phyloP scores from a whole-genome alignment of 2,797 vertebrate species.

The Smutsia gigantea region DNA sequence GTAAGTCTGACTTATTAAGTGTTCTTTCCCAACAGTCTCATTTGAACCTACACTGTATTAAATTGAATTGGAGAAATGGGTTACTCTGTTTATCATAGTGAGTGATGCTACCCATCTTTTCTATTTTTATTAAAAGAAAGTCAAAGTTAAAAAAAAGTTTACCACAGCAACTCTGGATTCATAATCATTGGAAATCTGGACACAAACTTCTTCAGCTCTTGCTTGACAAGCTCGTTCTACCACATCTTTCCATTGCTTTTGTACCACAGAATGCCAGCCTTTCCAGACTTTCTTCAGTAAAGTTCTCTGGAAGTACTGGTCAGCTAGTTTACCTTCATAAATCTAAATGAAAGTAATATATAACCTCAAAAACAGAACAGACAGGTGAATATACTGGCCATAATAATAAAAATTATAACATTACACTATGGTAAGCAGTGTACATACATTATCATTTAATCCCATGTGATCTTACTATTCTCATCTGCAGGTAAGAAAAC shows the following conservation, averaged over 20 bases:
- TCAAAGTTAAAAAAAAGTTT: constrained; percentile 61
- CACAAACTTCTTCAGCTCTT: constrained; percentile 93
- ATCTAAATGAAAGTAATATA: constrained; percentile 74
- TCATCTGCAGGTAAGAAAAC: background rate
- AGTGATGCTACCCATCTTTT: background rate
- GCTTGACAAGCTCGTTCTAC: constrained; percentile 93
- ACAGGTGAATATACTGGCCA: background rate
- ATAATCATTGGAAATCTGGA: constrained; percentile 91
- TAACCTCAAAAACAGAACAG: constrained; percentile 3
- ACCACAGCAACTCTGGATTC: constrained; percentile 93
- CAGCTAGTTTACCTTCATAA: constrained; percentile 88
- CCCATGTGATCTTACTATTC: background rate
- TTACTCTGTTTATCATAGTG: background rate
- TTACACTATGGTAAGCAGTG: background rate
- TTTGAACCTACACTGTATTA: background rate
- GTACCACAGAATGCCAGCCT: constrained; percentile 90
- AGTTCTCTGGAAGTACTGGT: constrained; percentile 89
- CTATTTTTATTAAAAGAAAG: background rate
- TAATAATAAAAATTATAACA: background rate
- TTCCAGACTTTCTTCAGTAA: constrained; percentile 94
- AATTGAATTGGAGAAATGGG: background rate
- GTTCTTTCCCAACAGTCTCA: background rate
- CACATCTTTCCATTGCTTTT: constrained; percentile 92
- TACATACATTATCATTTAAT: background rate
- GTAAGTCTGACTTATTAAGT: background rate